Base-by-base conservation (phyloP, 2,888 invertebrate genomes). In the Zelleria hepariella region DNA sequence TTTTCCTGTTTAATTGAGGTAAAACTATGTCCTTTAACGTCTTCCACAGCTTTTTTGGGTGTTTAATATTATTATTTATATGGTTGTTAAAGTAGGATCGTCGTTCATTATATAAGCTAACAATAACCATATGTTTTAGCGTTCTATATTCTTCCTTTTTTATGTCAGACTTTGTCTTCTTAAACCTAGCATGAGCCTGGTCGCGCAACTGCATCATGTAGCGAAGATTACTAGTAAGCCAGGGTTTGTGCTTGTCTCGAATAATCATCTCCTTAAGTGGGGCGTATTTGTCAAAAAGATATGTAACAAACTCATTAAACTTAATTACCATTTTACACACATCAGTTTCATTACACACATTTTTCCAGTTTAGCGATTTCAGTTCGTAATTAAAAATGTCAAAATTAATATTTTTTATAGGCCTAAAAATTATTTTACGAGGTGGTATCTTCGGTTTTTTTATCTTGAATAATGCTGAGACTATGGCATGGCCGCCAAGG, bases 51-150 rank as follows among this genome's bases (percentile, higher is more conserved):
- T 32, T 52, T 24, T 32, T 49, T 10, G 49, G n/a, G 18, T 58
- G 49, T 21, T 49, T 8, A 25, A 49, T 25, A 25, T 58, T 49
- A 7, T 49, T 58, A 49, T 58, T 58, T n/a, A 58, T 49, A 18
- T 25, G 26, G 20, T 42, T 10, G n/a, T 24, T 25, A 20, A 25
- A 58, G 42, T 32, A 52, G 2, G 58, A 52, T 3, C 5, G 10
- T 15, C 32, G 52, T 58, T 58, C 58, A 18, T 15, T 52, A 10
- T 32, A 52, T n/a, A 58, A 27, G 15, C 49, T 24, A 24, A 20
- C 24, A 47, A 27, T 55, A 27, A 55, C 55, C 26, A 55, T 2
- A 20, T 58, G 48, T 25, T 20, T 23, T 5, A 58, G 24, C 15
- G 32, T 23, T 32, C 23, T 52, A 23, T 42, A 58, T 6, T 53